Percentiles rank a stretch among this genome's conserved stretches.
These are phyloP conservation scores for Mola mola DNA, from an alignment of 2,113 vertebrate genomes.

Conservation along the genomic window DNA sequence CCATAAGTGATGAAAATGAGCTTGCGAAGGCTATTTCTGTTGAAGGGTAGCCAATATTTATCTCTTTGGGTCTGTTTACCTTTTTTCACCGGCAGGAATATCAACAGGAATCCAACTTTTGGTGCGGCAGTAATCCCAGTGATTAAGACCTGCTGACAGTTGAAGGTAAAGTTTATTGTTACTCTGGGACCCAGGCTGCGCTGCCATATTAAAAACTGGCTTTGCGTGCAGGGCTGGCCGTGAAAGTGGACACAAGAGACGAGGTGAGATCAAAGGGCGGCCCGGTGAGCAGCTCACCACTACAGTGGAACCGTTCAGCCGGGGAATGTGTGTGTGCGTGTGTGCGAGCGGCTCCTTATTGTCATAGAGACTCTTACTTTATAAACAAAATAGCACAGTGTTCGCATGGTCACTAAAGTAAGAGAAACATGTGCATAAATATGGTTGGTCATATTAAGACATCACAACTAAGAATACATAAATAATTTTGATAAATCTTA, in stretches of 20 bases:
- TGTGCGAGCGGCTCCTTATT: too few relatives aligned
- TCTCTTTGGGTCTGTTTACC: conserved; percentile 79
- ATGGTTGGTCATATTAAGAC: conserved; percentile 1
- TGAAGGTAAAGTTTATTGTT: conserved; percentile 85
- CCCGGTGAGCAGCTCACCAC: conserved; percentile 56
- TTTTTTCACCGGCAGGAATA: conserved; percentile 85
- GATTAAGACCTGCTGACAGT: conserved; percentile 91
- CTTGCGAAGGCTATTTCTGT: conserved; percentile 76
- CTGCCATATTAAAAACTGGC: conserved; percentile 78
- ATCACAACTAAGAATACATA: not conserved
- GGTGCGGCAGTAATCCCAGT: conserved; percentile 86
- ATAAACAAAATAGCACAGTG: conserved; percentile 13
- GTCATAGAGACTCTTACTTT: too few relatives aligned
- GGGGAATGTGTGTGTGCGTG: conserved; percentile 50
- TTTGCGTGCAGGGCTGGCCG: conserved; percentile 65
- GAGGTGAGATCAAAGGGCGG: conserved; percentile 71
- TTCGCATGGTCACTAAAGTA: not conserved
- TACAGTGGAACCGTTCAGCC: conserved; percentile 61
- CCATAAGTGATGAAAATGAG: conserved; percentile 84
- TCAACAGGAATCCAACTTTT: conserved; percentile 86
- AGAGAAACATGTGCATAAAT: conserved; percentile 5
- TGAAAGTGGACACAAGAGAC: conserved; percentile 72
- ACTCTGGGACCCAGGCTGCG: conserved; percentile 74
- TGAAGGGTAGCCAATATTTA: conserved; percentile 65
- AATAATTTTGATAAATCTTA: not conserved